Evolutionary conservation across 2,888 invertebrate genomes (phyloP).

Genomic region (Dasypolia templi): DNA sequence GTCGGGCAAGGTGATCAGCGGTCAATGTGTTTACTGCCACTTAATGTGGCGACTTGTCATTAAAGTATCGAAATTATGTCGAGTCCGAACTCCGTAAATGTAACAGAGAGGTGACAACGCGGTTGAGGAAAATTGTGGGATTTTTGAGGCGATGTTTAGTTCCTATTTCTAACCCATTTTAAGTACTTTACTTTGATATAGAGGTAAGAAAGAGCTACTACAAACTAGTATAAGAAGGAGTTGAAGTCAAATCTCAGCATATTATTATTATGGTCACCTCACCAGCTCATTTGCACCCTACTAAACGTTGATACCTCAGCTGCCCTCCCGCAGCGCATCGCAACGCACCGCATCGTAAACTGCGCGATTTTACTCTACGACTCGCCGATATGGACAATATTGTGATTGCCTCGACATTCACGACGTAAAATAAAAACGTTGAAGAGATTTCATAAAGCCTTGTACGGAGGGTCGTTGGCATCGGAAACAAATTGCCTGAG

Average conservation of each 20-base stretch:
- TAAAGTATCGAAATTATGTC: slow-evolving; percentile 49
- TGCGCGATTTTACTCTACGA: slow-evolving; percentile 5
- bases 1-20: slow-evolving; percentile 20
- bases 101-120: background rate
- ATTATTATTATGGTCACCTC: background rate
- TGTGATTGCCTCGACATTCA: slow-evolving; percentile 34
- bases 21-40: slow-evolving; percentile 44
- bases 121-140: background rate
- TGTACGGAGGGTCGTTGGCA: slow-evolving; percentile 5
- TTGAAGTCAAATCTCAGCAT: background rate
- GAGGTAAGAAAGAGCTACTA: background rate
- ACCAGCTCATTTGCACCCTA: background rate
- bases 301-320: background rate
- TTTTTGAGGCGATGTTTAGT: background rate
- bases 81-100: background rate
- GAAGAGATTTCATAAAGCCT: slow-evolving; percentile 26
- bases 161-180: background rate
- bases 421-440: slow-evolving; percentile 40
- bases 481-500: slow-evolving; percentile 35
- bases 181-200: background rate
- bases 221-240: background rate
- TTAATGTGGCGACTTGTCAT: slow-evolving; percentile 42
- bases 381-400: slow-evolving; percentile 22
- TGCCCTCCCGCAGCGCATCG: too few relatives aligned
- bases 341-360: slow-evolving; percentile 10